phyloP scores from a whole-genome alignment of 2,888 invertebrate species.

The Platycheirus rosarum region DNA sequence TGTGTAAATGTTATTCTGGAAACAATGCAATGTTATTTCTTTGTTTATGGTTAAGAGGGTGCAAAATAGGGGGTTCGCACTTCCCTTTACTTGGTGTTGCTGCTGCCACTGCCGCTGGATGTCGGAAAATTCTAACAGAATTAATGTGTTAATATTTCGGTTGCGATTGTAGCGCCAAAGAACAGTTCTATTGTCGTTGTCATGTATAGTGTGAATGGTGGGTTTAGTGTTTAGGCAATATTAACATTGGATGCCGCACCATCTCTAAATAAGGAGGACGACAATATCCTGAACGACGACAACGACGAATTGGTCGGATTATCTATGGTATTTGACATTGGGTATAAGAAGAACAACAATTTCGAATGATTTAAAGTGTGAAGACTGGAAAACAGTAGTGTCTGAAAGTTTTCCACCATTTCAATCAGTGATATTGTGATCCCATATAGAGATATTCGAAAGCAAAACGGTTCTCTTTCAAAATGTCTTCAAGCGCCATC shows the following conservation, averaged over 20 bases:
- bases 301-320: slow-evolving; percentile 72
- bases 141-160: slow-evolving; percentile 74
- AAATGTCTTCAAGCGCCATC: too few relatives aligned
- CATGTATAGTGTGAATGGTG: neutral
- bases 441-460: too few relatives aligned
- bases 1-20: slow-evolving; percentile 43
- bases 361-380: slow-evolving; percentile 37
- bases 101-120: too few relatives aligned
- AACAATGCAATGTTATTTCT: slow-evolving; percentile 66
- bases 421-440: too few relatives aligned
- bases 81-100: neutral
- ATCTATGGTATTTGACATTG: slow-evolving; percentile 72
- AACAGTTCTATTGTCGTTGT: slow-evolving; percentile 34
- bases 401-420: neutral
- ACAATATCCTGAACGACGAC: slow-evolving; percentile 51
- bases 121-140: slow-evolving; percentile 62
- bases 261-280: slow-evolving; percentile 40
- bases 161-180: slow-evolving; percentile 63
- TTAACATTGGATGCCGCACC: slow-evolving; percentile 34
- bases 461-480: too few relatives aligned
- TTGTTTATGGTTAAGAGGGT: slow-evolving; percentile 48
- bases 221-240: slow-evolving; percentile 51
- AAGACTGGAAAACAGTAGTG: slow-evolving; percentile 1
- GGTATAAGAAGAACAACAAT: slow-evolving; percentile 57
- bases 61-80: neutral